These are phyloP conservation scores for Astreopora myriophthalma DNA, from an alignment of 64 coral and sea anemone species.

Conservation along the genomic window DNA sequence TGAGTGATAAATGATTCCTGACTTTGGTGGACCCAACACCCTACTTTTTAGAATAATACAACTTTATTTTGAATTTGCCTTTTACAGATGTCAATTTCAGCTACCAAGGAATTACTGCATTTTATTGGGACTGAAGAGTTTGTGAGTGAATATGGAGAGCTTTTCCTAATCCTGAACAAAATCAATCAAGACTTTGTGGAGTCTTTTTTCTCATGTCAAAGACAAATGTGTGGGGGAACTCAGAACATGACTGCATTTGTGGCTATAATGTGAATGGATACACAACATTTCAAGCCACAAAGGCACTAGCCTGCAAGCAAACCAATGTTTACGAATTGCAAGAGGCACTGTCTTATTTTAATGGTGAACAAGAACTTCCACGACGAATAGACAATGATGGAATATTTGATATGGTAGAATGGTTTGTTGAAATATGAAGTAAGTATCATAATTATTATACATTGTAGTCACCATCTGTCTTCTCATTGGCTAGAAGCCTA, in stretches of 20 bases:
- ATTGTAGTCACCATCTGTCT: too few species aligned
- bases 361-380: constrained; percentile 46
- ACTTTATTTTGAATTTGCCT: too few species aligned
- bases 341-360: constrained; percentile 31
- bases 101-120: constrained; percentile 36
- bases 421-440: constrained; percentile 54
- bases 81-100: too few species aligned
- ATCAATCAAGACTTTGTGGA: constrained; percentile 72
- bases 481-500: too few species aligned
- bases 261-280: constrained; percentile 65
- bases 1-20: too few species aligned
- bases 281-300: constrained; percentile 44
- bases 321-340: constrained; percentile 69
- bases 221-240: constrained; percentile 73
- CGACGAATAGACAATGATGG: background rate
- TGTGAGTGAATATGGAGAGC: constrained; percentile 32
- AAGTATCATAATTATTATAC: background rate
- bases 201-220: constrained; percentile 72
- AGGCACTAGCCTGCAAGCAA: constrained; percentile 53
- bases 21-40: too few species aligned
- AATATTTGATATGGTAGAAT: constrained; percentile 25
- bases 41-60: too few species aligned
- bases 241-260: constrained; percentile 57
- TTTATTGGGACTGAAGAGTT: constrained; percentile 50
- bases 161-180: constrained; percentile 64